A percentile compares a stretch with the other conserved stretches of the same genome.
phyloP scores from a whole-genome alignment of 2,113 vertebrate species.

The Hucho hucho region DNA sequence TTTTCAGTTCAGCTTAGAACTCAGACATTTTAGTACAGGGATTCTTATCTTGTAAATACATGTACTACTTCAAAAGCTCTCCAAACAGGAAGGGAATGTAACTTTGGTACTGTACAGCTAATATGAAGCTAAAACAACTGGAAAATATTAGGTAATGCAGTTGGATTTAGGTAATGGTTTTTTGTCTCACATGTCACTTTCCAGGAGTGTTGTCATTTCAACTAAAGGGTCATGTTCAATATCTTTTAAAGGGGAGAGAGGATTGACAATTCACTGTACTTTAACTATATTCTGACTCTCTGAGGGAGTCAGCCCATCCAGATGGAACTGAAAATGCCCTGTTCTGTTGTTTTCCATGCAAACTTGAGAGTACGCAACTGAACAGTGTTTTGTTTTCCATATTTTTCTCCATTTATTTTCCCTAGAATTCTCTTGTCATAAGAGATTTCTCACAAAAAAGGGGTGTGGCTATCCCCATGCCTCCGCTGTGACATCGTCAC shows the following conservation, averaged over 20 bases:
- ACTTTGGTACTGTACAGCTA: background rate
- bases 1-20: no score
- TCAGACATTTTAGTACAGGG: no score
- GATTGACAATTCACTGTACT: background rate
- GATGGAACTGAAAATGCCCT: background rate
- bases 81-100: background rate
- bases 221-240: background rate
- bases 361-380: background rate
- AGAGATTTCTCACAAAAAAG: slow-evolving; percentile 24
- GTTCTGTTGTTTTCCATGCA: background rate
- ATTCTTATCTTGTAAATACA: no score
- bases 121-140: background rate
- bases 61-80: background rate
- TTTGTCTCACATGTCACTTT: background rate
- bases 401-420: no score
- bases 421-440: background rate
- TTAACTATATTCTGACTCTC: no score
- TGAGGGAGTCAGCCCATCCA: background rate
- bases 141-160: background rate
- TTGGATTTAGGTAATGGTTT: background rate
- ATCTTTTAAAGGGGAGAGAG: background rate
- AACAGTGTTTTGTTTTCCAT: background rate
- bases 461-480: slow-evolving; percentile 37
- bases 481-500: slow-evolving; percentile 65
- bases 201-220: background rate